Percentiles rank a stretch among this genome's conserved stretches.
Evolutionary conservation across 2,113 vertebrate genomes (phyloP).

Genomic region (Zapus hudsonius): DNA sequence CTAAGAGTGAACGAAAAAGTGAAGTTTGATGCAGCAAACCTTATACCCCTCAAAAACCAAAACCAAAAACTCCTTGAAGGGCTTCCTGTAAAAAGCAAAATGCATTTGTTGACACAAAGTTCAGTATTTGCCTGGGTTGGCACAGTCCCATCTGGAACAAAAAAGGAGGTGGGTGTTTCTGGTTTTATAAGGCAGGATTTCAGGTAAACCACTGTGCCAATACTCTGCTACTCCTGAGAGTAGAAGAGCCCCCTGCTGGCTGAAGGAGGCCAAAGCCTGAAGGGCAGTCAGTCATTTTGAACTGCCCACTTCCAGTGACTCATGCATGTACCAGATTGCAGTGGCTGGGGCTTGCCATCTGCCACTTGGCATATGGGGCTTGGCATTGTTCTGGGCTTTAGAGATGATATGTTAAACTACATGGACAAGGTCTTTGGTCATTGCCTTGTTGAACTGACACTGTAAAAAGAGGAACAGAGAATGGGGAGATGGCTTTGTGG

Average conservation of each 20-base stretch:
- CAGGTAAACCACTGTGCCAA: neutral
- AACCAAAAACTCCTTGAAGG: constrained; percentile 30
- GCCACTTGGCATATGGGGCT: too few species aligned
- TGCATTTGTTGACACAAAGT: constrained; percentile 55
- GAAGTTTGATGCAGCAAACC: constrained; percentile 27
- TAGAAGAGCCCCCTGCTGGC: constrained; percentile 77
- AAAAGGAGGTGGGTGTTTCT: neutral
- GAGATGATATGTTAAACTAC: neutral
- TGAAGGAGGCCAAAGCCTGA: neutral
- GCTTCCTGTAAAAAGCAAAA: constrained; percentile 56
- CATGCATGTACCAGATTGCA: neutral
- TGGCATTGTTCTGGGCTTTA: neutral
- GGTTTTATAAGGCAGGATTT: neutral
- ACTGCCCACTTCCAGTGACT: neutral
- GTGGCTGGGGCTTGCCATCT: neutral
- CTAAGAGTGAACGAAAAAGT: neutral
- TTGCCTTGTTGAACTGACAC: neutral
- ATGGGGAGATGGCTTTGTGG: too few species aligned
- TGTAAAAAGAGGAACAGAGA: too few species aligned
- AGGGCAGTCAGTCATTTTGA: neutral
- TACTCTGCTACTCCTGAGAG: neutral
- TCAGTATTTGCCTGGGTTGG: constrained; percentile 53
- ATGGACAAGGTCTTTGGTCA: neutral
- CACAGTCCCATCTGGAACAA: constrained; percentile 1
- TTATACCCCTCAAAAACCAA: constrained; percentile 39